Evolutionary conservation across 2,113 vertebrate genomes (phyloP).

Genomic region (Laticauda laticaudata): DNA sequence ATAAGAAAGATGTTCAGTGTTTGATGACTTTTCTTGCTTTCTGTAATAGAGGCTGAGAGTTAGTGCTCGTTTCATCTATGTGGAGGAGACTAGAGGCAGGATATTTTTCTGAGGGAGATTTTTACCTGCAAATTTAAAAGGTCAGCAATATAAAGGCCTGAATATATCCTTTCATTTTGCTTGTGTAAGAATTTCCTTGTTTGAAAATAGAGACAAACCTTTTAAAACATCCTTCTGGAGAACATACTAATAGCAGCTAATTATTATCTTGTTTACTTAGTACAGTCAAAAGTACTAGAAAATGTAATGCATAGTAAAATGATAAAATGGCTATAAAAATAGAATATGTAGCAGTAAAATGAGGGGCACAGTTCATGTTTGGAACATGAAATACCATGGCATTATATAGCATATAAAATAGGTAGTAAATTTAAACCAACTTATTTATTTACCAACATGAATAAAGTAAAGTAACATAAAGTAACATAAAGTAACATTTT

Average conservation of each 20-base stretch:
- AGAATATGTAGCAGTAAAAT: background rate
- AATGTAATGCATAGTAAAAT: background rate
- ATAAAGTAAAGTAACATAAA: background rate
- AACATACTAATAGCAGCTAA: no score
- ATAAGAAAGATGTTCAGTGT: conserved; percentile 6
- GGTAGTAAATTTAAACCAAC: background rate
- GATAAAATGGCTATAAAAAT: background rate
- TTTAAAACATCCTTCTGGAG: background rate
- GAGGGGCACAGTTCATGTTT: background rate
- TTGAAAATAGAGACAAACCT: background rate
- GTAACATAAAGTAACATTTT: background rate
- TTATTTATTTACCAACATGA: background rate
- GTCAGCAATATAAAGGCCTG: background rate
- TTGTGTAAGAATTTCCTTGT: conserved; percentile 2
- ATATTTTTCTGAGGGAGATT: background rate
- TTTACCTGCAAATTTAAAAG: background rate
- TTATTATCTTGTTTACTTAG: background rate
- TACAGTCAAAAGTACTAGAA: background rate
- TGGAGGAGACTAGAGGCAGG: background rate
- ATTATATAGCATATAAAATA: background rate
- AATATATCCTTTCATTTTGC: background rate
- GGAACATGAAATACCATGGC: background rate
- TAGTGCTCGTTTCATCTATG: conserved; percentile 6
- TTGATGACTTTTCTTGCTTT: conserved; percentile 21
- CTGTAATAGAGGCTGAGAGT: background rate